Evolutionary conservation across 2,888 invertebrate species (phyloP).

Genomic region (Gnatocerus cornutus): DNA sequence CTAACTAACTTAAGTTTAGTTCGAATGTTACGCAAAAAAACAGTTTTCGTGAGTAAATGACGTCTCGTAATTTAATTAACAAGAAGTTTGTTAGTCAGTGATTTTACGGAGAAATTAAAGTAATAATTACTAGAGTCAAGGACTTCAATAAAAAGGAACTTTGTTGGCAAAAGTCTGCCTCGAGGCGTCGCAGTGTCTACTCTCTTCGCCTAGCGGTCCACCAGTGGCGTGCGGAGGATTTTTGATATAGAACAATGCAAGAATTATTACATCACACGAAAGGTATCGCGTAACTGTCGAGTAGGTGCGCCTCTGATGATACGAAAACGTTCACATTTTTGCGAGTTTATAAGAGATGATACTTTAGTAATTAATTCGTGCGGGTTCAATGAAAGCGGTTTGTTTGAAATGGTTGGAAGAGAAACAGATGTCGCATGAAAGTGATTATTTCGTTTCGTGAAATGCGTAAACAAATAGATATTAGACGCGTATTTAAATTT

Average conservation of each 20-base stretch:
- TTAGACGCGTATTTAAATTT: conserved; percentile 33
- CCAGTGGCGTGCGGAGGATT: conserved; percentile 20
- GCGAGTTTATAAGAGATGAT: neutral
- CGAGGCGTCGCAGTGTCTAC: conserved; percentile 44
- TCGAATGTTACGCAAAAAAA: conserved; percentile 16
- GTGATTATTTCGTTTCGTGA: conserved; percentile 12
- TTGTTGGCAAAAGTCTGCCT: conserved; percentile 14
- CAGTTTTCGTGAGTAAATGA: conserved; percentile 20
- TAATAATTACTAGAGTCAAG: conserved; percentile 39
- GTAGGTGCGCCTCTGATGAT: conserved; percentile 19
- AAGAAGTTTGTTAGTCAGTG: conserved; percentile 17
- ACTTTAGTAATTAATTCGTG: conserved; percentile 21
- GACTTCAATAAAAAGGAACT: conserved; percentile 44
- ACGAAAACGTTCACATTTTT: conserved; percentile 18
- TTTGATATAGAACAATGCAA: neutral
- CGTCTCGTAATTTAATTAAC: conserved; percentile 6
- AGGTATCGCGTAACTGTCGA: conserved; percentile 32
- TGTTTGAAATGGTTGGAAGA: neutral
- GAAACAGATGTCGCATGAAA: conserved; percentile 4
- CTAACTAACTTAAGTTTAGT: neutral
- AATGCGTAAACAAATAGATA: conserved; percentile 16
- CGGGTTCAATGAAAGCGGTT: neutral
- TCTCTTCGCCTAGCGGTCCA: conserved; percentile 23
- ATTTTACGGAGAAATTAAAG: conserved; percentile 35
- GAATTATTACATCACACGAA: conserved; percentile 37